Base-by-base conservation (phyloP, 2,888 invertebrate species). In the Coleophora flavipennella region DNA sequence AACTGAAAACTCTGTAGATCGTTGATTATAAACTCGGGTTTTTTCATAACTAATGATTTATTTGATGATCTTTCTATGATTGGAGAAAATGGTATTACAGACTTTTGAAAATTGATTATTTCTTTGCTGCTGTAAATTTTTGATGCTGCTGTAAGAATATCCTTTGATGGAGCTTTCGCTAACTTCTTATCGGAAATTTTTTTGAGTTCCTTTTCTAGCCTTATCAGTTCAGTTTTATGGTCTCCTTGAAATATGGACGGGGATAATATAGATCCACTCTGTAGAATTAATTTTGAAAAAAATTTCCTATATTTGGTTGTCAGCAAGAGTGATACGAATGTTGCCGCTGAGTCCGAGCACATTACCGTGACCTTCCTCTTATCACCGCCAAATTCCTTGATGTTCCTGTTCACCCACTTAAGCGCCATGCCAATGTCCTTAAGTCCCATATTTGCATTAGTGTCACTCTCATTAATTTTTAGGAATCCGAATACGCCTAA, bases 401-500 rank as follows among this genome's bases (percentile, higher is more conserved):
- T 64, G 51, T 84, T 80, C 35, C 42, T 62, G 43, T 60, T 63
- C 2, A 84, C 65, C 83, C 83, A 85, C 57, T 75, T 76, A n/a
- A 85, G 58, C 9, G 75, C 76, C 53, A 71, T 57, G 0, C 74
- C 60, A 31, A 84, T 78, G 51, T 85, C 85, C 56, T 78, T 84
- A 10, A 85, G 55, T 1, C 85, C 85, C 83, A 84, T 80, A 44
- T 85, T 85, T 0, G 61, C 66, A 47, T 78, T 50, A 8, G 61
- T 26, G 28, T 72, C 67, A 1, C 63, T 58, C 26, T 75, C 63
- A 41, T 78, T 74, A 2, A 67, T 14, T 50, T 77, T 83, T 13
- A 80, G 46, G 57, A 81, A 85, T 10, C 85, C 85, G 40, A 84
- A 77, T 0, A 62, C 73, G 3, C 81, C 80, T 36, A 84, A 59